These are phyloP conservation scores for Engraulis encrasicolus DNA, from an alignment of 2,113 vertebrate species.

Conservation along the genomic window DNA sequence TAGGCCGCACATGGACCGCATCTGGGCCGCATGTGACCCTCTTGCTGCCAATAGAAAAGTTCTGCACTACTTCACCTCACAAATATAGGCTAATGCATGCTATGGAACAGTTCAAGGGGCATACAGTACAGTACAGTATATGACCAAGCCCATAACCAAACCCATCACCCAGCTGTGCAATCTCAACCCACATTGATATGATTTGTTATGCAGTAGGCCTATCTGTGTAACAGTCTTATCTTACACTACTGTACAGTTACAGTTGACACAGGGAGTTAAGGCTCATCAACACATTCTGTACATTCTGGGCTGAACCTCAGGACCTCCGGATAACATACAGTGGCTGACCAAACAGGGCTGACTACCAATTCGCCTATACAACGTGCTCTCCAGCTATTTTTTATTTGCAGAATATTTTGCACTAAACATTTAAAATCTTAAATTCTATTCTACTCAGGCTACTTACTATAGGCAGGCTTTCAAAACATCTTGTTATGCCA, in stretches of 20 bases:
- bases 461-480: not conserved
- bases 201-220: not conserved
- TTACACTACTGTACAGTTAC: not conserved
- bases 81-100: no score
- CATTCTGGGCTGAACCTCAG: not conserved
- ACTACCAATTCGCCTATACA: not conserved
- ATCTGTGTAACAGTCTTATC: not conserved
- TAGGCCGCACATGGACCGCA: no score
- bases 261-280: not conserved
- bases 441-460: not conserved
- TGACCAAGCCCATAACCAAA: not conserved
- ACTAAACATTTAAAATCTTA: not conserved
- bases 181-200: not conserved
- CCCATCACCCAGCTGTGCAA: not conserved
- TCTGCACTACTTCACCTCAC: no score
- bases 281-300: not conserved
- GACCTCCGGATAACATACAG: not conserved
- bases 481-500: not conserved
- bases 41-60: no score
- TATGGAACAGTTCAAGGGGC: slow-evolving; percentile 11
- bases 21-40: no score
- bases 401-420: not conserved
- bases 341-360: not conserved
- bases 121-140: no score
- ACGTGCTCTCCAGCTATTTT: not conserved